Evolutionary conservation across 2,888 invertebrate species (phyloP).

Genomic region (Xestia xanthographa): DNA sequence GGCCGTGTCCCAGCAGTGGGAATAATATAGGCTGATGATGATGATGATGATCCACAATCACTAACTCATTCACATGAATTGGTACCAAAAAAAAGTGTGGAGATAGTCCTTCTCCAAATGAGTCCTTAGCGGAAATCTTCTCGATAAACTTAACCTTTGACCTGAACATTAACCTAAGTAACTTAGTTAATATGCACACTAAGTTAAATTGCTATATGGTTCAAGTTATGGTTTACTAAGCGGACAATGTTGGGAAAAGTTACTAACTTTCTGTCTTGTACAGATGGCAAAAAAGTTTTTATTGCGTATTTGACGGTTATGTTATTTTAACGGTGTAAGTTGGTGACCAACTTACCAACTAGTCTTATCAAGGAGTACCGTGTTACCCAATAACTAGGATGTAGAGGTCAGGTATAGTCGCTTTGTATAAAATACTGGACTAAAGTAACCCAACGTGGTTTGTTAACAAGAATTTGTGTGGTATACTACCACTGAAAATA

Average conservation of each 20-base stretch:
- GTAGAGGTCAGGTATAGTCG: no score
- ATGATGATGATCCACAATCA: no score
- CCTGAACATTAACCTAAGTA: no score
- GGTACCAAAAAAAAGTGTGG: not conserved
- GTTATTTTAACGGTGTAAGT: not conserved
- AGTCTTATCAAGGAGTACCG: not conserved
- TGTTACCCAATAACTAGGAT: not conserved
- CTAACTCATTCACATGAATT: no score
- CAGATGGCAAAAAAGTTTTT: conserved; percentile 22
- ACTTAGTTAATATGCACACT: conserved; percentile 41
- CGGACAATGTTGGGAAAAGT: conserved; percentile 46
- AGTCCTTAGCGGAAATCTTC: not conserved
- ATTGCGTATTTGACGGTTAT: not conserved
- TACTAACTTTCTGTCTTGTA: conserved; percentile 44
- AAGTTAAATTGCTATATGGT: conserved; percentile 50
- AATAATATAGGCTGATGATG: no score
- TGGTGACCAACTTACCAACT: not conserved
- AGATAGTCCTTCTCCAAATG: not conserved
- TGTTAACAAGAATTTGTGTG: no score
- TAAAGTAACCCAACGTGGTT: no score
- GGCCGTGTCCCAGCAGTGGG: no score
- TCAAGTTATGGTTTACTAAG: conserved; percentile 46
- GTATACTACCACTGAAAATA: no score
- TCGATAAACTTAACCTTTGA: no score
- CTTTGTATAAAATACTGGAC: no score